These are phyloP conservation scores for Spodoptera picta DNA, from an alignment of 2,888 invertebrate species.

Conservation along the genomic window DNA sequence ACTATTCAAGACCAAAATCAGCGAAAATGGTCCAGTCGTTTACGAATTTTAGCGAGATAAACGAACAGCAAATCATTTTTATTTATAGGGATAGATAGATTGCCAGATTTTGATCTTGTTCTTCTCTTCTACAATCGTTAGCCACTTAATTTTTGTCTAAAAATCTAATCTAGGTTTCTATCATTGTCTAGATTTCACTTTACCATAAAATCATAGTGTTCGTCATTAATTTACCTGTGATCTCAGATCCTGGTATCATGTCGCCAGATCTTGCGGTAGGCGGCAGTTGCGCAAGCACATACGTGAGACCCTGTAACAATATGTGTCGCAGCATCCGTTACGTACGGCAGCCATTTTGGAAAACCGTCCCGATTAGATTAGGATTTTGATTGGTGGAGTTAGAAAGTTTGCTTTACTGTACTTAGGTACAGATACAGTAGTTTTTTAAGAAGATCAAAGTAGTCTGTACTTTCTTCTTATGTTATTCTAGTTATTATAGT, in stretches of 20 bases:
- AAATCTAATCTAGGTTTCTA: slow-evolving; percentile 1
- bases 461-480: too few species aligned
- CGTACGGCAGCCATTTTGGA: slow-evolving; percentile 32
- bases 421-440: too few species aligned
- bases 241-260: slow-evolving; percentile 36
- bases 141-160: neutral
- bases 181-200: slow-evolving; percentile 41
- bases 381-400: neutral
- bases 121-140: too few species aligned
- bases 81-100: too few species aligned
- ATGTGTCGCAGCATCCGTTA: slow-evolving; percentile 42
- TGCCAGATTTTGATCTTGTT: too few species aligned
- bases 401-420: slow-evolving; percentile 16
- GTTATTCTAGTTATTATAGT: too few species aligned
- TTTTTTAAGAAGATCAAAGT: neutral
- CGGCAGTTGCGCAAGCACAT: slow-evolving; percentile 43
- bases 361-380: slow-evolving; percentile 26
- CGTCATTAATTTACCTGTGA: slow-evolving; percentile 30
- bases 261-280: slow-evolving; percentile 51
- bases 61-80: too few species aligned
- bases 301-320: slow-evolving; percentile 52
- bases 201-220: slow-evolving; percentile 24
- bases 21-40: too few species aligned
- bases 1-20: too few species aligned
- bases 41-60: too few species aligned